phyloP scores from a whole-genome alignment of 1,140 invertebrate genomes.

The Drosophila nannoptera region DNA sequence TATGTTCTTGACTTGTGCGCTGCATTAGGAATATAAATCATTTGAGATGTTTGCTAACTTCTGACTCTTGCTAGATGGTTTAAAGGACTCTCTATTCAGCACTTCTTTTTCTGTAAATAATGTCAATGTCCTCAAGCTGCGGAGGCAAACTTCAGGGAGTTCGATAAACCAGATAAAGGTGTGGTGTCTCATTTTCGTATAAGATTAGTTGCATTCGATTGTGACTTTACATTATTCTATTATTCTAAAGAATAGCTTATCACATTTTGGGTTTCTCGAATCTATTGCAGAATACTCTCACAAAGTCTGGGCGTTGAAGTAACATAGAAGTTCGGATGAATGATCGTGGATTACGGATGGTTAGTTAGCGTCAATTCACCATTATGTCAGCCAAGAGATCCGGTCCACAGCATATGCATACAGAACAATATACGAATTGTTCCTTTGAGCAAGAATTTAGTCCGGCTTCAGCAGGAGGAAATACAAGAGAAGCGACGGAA shows the following conservation, averaged over 20 bases:
- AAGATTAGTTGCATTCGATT: no score
- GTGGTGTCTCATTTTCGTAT: no score
- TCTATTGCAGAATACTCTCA: slow-evolving; percentile 44
- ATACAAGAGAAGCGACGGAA: slow-evolving; percentile 5
- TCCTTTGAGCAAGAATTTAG: slow-evolving; percentile 69
- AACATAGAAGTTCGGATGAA: slow-evolving; percentile 45
- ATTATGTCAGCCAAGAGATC: slow-evolving; percentile 59
- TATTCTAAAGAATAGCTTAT: no score
- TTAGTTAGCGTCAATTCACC: slow-evolving; percentile 47
- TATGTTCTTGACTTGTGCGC: slow-evolving; percentile 1
- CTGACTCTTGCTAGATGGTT: background rate
- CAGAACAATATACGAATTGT: slow-evolving; percentile 72
- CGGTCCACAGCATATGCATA: slow-evolving; percentile 46
- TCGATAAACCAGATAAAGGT: no score
- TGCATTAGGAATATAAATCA: background rate
- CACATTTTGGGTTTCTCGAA: background rate
- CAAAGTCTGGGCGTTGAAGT: slow-evolving; percentile 36
- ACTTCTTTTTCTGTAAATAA: no score
- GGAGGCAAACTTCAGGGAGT: no score
- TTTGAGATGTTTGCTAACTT: background rate
- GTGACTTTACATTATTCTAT: no score
- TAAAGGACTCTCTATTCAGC: no score
- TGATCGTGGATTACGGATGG: slow-evolving; percentile 20
- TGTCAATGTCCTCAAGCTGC: no score
- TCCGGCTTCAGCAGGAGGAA: slow-evolving; percentile 5